Evolutionary conservation across 2,888 invertebrate species (phyloP), one percentile per base, ranked within the genome.

Genomic region (Conchocele bisecta): DNA sequence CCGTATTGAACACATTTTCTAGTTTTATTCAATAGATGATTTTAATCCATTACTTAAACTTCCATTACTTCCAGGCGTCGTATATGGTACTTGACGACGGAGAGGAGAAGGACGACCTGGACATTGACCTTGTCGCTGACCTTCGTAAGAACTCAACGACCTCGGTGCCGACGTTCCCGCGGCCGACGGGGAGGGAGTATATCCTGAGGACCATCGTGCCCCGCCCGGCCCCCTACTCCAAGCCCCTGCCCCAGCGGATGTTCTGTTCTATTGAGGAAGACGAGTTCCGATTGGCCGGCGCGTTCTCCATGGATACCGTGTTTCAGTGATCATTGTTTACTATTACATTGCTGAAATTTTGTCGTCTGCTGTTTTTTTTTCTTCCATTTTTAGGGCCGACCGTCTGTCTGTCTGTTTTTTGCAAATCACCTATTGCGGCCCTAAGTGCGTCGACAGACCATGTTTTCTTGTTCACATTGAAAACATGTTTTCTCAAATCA

Each of bases 221-320:
- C 0, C 91, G 94, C 60, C 95, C 95, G 3, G 93, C 94, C 13
- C 91, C 93, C 0, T 93, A 93, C 79, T 94, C 94, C 0, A 91
- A 93, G 9, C 91, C 92, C 42, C 92, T 93, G 56, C 94, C 95
- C 1, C 95, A 95, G 84, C 92, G 94, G 81, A 92, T 95, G 91
- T 94, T 95, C 78, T 95, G 94, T 15, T 93, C 95, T 74, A 90
- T 96, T 15, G 93, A 93, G 67, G 93, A 93, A 41, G 94, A 95
- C 54, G 94, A 94, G 74, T 94, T 95, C 86, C 92, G 95, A 75
- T 90, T 96, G 50, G 94, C 94, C 61, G 96, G 95, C 4, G 95
- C 95, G n/a, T 96, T 96, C 88, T 94, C 95, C 0, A 94, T 95
- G 81, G 95, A 95, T 87, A 95, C 94, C 0, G 93, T 94, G 53